phyloP scores from a whole-genome alignment of 2,797 vertebrate species.

The Parotocinclus haroldoi region DNA sequence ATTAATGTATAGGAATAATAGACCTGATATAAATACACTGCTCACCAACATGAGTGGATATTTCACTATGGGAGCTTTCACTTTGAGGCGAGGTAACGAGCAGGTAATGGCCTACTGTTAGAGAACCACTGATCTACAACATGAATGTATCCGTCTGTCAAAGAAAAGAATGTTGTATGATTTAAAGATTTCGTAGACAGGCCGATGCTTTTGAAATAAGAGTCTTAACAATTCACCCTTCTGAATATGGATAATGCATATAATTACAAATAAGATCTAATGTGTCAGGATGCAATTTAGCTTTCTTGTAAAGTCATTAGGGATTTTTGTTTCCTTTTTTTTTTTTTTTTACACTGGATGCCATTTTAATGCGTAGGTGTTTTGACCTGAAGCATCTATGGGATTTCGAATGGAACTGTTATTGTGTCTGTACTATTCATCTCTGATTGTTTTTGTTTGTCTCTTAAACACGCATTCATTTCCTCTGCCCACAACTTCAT shows the following conservation, averaged over 20 bases:
- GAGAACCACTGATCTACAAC: conserved; percentile 54
- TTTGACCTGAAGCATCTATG: conserved; percentile 36
- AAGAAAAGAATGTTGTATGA: conserved; percentile 23
- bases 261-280: no score
- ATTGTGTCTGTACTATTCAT: conserved; percentile 26
- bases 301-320: not conserved
- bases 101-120: conserved; percentile 32
- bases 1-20: no score
- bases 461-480: conserved; percentile 4
- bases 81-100: no score
- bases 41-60: no score
- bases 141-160: conserved; percentile 71
- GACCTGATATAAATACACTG: no score
- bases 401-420: conserved; percentile 1
- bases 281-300: no score
- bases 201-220: not conserved
- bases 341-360: conserved; percentile 50
- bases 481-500: conserved; percentile 52
- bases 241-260: no score
- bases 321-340: conserved; percentile 26
- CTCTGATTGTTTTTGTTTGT: conserved; percentile 21
- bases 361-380: conserved; percentile 39
- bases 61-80: no score
- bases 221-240: no score
- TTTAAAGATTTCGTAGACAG: not conserved